A percentile compares a stretch with the other conserved stretches of the same genome.
Evolutionary conservation across 2,888 invertebrate species (phyloP).

Genomic region (Petrolisthes cinctipes): DNA sequence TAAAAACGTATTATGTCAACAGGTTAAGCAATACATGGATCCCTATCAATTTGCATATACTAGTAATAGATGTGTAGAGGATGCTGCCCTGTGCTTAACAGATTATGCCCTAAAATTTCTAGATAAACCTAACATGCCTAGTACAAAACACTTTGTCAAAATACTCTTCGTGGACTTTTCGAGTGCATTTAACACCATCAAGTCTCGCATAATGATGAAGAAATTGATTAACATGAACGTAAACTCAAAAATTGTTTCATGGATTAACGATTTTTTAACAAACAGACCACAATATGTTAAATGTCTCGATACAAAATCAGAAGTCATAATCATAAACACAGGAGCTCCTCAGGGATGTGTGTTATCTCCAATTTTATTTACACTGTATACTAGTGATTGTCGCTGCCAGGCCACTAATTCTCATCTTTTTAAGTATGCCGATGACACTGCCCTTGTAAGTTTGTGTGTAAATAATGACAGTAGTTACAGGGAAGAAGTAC

Average conservation of each 20-base stretch:
- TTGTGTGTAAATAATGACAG: conserved; percentile 7
- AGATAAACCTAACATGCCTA: background rate
- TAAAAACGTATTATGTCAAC: too few species aligned
- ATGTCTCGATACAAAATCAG: background rate
- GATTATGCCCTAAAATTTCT: background rate
- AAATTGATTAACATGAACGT: conserved; percentile 15
- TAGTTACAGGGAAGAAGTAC: background rate
- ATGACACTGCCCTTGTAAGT: background rate
- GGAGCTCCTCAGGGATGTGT: background rate
- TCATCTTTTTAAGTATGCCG: conserved; percentile 12
- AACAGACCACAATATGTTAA: conserved; percentile 15
- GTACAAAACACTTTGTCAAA: background rate
- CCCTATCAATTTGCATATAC: too few species aligned
- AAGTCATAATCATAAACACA: background rate
- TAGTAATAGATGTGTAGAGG: too few species aligned
- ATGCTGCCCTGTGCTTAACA: too few species aligned
- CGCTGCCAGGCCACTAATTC: background rate
- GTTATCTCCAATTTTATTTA: background rate
- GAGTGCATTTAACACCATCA: conserved; percentile 10
- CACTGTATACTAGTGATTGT: conserved; percentile 12
- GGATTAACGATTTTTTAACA: conserved; percentile 9
- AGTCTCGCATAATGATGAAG: conserved; percentile 3
- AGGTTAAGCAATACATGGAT: too few species aligned
- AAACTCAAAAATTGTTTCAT: background rate
- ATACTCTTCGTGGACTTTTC: conserved; percentile 14